phyloP scores from a whole-genome alignment of 37 sponge, comb jelly and placozoan genomes.

The Corticium candelabrum region DNA sequence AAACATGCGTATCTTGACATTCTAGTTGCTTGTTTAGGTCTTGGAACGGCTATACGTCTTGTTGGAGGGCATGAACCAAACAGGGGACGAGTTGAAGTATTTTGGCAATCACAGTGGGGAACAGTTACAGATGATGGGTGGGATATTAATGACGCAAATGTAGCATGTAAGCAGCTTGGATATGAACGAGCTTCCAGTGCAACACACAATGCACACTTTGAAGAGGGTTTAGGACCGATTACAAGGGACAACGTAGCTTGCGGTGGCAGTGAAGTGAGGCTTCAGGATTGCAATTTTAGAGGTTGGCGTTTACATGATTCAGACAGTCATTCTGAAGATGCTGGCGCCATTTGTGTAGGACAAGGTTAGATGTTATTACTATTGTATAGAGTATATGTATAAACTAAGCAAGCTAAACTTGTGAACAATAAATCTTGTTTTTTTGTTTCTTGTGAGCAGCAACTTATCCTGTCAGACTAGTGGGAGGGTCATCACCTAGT shows the following conservation, averaged over 20 bases:
- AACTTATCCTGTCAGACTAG: conserved; percentile 12
- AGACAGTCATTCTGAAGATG: conserved; percentile 15
- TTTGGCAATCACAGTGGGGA: conserved; percentile 13
- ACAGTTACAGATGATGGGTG: conserved; percentile 27
- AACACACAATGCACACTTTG: conserved; percentile 14
- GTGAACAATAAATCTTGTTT: not conserved
- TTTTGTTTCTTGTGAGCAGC: not conserved
- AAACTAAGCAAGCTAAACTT: no score
- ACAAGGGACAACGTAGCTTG: not conserved
- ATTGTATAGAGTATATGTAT: no score
- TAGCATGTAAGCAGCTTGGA: conserved; percentile 28
- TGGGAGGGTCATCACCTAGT: not conserved
- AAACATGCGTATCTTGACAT: no score
- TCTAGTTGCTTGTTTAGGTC: no score
- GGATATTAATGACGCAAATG: conserved; percentile 18
- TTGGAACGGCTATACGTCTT: conserved; percentile 17
- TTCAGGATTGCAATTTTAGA: not conserved
- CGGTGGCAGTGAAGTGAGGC: not conserved
- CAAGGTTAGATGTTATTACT: not conserved
- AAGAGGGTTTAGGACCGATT: conserved; percentile 27
- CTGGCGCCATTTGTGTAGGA: conserved; percentile 15
- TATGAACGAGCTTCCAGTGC: not conserved
- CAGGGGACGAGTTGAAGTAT: conserved; percentile 26
- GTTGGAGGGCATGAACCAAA: conserved; percentile 8
- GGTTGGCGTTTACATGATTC: not conserved